Conservation (phyloP, 2,113 vertebrate genomes). For the Laticauda colubrina region DNA sequence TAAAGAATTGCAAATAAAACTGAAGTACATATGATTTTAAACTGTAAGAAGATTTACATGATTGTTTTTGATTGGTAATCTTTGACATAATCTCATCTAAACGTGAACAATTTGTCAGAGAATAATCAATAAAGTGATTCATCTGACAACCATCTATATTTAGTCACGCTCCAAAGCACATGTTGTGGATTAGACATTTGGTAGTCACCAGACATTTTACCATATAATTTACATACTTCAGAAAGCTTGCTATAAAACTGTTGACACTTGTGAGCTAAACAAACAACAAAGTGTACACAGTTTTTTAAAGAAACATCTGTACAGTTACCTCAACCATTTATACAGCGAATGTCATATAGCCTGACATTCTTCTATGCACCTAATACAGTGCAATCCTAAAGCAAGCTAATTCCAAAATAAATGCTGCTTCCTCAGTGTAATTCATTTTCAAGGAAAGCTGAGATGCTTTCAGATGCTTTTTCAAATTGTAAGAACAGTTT, state of each 20-base stretch:
- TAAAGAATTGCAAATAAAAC: too few relatives aligned
- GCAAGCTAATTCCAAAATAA: not conserved
- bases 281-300: not conserved
- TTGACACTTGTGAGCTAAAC: constrained; percentile 6
- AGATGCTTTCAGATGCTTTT: not conserved
- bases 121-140: constrained; percentile 35
- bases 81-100: constrained; percentile 13
- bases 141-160: constrained; percentile 28
- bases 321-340: not conserved
- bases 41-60: not conserved
- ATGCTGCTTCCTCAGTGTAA: not conserved
- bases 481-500: not conserved
- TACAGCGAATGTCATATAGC: not conserved
- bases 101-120: constrained; percentile 44
- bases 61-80: not conserved
- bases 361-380: not conserved
- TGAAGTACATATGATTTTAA: not conserved
- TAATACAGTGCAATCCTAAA: not conserved
- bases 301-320: not conserved
- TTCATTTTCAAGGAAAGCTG: not conserved
- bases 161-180: constrained; percentile 20
- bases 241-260: constrained; percentile 27
- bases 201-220: constrained; percentile 36
- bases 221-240: constrained; percentile 3
- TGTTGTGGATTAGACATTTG: constrained; percentile 8